Percentiles rank a stretch among this genome's conserved stretches.
Conservation (phyloP, 2,113 vertebrate species). For the Entosphenus tridentatus region DNA sequence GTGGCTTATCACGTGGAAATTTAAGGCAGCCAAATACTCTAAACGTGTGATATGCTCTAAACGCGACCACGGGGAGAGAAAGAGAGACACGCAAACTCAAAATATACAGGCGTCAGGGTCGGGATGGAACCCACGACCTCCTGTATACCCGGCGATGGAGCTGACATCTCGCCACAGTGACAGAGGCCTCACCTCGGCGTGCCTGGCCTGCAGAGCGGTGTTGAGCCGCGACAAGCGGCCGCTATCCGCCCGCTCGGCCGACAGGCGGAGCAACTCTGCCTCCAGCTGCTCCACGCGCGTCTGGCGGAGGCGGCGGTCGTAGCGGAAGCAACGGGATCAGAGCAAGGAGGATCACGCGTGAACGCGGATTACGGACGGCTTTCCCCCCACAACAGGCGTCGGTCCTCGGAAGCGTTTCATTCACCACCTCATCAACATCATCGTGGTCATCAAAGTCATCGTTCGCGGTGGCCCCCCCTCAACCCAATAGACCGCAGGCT, state of each 20-base stretch:
- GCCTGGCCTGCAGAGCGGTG: constrained; percentile 16
- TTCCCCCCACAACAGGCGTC: too few relatives aligned
- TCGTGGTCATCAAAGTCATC: too few relatives aligned
- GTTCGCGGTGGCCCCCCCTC: too few relatives aligned
- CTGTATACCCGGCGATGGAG: not conserved
- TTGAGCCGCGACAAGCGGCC: constrained; percentile 15
- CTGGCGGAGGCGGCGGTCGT: constrained; percentile 9
- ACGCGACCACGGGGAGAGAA: too few relatives aligned
- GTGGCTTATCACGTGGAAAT: too few relatives aligned
- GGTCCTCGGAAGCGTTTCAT: too few relatives aligned
- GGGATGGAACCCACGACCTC: not conserved
- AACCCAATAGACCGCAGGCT: too few relatives aligned
- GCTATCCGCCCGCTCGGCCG: constrained; percentile 15
- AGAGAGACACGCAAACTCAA: not conserved
- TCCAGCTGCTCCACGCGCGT: constrained; percentile 21
- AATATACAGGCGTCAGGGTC: not conserved
- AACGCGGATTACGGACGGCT: not conserved
- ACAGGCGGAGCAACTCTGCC: constrained; percentile 18
- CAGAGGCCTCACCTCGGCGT: constrained; percentile 17
- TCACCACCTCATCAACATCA: too few relatives aligned
- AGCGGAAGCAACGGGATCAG: not conserved
- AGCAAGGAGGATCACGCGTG: not conserved
- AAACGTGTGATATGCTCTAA: too few relatives aligned
- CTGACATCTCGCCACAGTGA: not conserved
- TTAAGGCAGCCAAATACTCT: too few relatives aligned